Base-by-base conservation (phyloP, 1,140 invertebrate genomes). In the Conus ventricosus region DNA sequence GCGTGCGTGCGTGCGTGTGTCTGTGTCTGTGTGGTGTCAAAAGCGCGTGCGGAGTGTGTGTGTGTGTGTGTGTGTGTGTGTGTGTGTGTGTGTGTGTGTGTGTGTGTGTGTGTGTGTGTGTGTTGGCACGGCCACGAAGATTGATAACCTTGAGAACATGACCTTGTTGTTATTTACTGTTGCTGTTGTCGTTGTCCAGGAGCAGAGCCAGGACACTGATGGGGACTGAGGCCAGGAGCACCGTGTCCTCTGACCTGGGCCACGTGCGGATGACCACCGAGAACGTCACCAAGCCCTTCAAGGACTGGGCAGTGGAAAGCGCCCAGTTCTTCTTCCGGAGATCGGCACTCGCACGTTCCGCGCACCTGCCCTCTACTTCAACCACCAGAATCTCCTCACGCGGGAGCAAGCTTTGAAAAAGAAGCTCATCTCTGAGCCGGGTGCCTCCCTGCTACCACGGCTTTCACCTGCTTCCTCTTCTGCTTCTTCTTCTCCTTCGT, bases 361-460 rank as follows among this genome's bases (percentile, higher is more conserved):
- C 51, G 85, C 80, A 13, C 85, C 85, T 13, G 39, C 85, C 20
- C 23, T 78, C 11, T 27, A 87, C 75, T 87, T 87, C 75, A 87
- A 87, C 75, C 85, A 78, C 20, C 85, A 57, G 71, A 87, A 78
- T 15, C 15, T 57, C 20, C 27, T 87, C 53, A 75, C 51, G 27
- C 85, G 39, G 27, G 84, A 85, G 11, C 60, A 85, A 17, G 63
- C 63, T 23, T 13, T 17, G 27, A 75, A 53, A 11, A 81, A 53
- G 80, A 81, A 54, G 15, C 25, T 78, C 25, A 10, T 51, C 5
- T 39, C 76, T 11, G 25, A 5, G 25, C 27, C 76, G 10, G 4
- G 4, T 81, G 76, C 23, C 13, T 27, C 60, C 11, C 60, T 2
- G 17, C 60, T 63, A 71, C 80, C 15, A 51, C 39, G 1, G 6